A percentile compares a stretch with the other conserved stretches of the same genome.
These are phyloP conservation scores for Melieria crassipennis DNA, from an alignment of 2,888 invertebrate genomes.

Conservation along the genomic window DNA sequence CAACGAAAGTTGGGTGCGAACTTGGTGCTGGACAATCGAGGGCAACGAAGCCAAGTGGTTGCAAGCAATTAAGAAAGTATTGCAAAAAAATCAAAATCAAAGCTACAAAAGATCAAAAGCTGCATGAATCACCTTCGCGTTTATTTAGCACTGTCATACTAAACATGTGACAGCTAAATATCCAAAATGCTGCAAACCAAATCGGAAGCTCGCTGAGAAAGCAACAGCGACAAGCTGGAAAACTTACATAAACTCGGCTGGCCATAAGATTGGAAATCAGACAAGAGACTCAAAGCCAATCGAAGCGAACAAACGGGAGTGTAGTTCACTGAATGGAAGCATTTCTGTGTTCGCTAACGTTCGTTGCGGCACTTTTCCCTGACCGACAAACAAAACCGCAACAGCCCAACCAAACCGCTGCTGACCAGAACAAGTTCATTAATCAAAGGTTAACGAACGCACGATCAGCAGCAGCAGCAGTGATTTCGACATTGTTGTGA, in stretches of 20 bases:
- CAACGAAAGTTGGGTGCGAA: too few relatives aligned
- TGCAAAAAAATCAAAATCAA: slow-evolving; percentile 11
- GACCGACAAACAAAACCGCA: slow-evolving; percentile 18
- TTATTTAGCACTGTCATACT: slow-evolving; percentile 53
- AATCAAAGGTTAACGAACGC: slow-evolving; percentile 41
- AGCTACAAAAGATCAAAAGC: too few relatives aligned
- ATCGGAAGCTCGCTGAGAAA: too few relatives aligned
- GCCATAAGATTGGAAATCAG: too few relatives aligned
- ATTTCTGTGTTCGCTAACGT: too few relatives aligned
- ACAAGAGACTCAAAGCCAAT: too few relatives aligned
- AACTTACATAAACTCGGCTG: too few relatives aligned
- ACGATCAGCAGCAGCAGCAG: neutral
- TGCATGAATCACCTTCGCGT: slow-evolving; percentile 23
- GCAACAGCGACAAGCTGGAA: too few relatives aligned
- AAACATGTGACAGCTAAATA: slow-evolving; percentile 53
- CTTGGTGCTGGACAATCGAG: neutral
- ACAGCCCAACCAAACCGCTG: neutral
- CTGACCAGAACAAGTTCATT: slow-evolving; percentile 35
- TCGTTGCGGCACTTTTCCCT: neutral
- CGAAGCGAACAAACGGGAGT: too few relatives aligned
- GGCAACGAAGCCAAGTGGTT: slow-evolving; percentile 7
- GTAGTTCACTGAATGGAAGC: too few relatives aligned
- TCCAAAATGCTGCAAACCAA: neutral
- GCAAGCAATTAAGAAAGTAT: slow-evolving; percentile 17
- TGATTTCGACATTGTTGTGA: slow-evolving; percentile 3